Evolutionary conservation across 2,797 vertebrate species (phyloP), one percentile per base, ranked within the genome.

Genomic region (Moxostoma hubbsi): DNA sequence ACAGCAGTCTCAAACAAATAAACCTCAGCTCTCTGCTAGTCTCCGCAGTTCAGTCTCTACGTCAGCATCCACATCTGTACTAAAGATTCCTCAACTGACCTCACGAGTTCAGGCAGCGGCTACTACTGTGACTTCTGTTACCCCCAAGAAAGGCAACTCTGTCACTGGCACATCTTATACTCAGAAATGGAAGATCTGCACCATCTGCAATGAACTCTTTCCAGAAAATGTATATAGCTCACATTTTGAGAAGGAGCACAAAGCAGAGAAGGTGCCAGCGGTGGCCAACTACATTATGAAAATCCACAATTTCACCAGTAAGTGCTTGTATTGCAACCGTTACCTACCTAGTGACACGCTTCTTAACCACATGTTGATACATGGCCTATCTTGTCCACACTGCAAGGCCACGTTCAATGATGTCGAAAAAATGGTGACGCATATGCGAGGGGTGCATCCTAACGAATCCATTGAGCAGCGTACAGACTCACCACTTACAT

Each of bases 251-350:
- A 99, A 98, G 80, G 97, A 99, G 89, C 97, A 99, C 92, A 98
- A 99, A 89, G 97, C 98, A 0, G 97, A 99, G 90, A 99, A 99
- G 92, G 97, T 99, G 59, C 97, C 96, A 0, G 98, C 98, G 0
- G 97, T 99, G 71, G 98, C 98, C 86, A 99, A 98, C 90, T 99
- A 99, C 90, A 99, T 99, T 82, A 98, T 99, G 98, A 99, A 99
- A 92, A 99, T 99, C 91, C 97, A 99, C 91, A 99, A 99, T 91
- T 99, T 99, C 88, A 99, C 98, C 90, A 98, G 97, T 93, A 99
- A 99, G 94, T 99, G 98, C 94, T 94, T 99, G 80, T 99, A 99
- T 92, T 99, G 98, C 92, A 99, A 99, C 89, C 96, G 98, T 80
- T 99, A 99, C 87, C 92, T 99, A 85, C 97, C 98, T 85, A 99